Conservation (phyloP, 2,888 invertebrate genomes). For the Ethmia dodecea region DNA sequence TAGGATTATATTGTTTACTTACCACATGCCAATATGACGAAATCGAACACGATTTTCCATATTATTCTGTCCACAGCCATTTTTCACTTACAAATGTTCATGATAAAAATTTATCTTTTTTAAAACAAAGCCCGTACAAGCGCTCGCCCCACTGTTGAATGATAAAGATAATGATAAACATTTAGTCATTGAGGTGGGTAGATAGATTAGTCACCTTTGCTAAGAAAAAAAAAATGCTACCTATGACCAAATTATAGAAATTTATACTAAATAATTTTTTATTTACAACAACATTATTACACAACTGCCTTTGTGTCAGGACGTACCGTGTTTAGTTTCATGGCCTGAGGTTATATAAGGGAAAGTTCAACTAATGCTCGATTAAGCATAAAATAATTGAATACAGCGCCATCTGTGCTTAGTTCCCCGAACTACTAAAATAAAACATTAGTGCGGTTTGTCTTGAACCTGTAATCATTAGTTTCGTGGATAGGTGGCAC, state of each 20-base stretch:
- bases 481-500: neutral
- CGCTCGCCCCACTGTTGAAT: conserved; percentile 21
- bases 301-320: too few species aligned
- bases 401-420: conserved; percentile 25
- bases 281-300: too few species aligned
- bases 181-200: conserved; percentile 14
- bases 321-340: too few species aligned
- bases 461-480: too few species aligned
- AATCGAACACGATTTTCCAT: conserved; percentile 55
- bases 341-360: too few species aligned
- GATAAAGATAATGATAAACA: conserved; percentile 32
- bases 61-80: conserved; percentile 49
- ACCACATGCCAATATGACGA: conserved; percentile 48
- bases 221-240: neutral
- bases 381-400: conserved; percentile 1
- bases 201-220: conserved; percentile 5
- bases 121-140: too few species aligned
- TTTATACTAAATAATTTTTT: too few species aligned
- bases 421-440: neutral
- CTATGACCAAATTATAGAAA: too few species aligned
- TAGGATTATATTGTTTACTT: conserved; percentile 28
- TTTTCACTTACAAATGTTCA: conserved; percentile 15
- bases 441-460: too few species aligned
- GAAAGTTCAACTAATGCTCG: conserved; percentile 8
- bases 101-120: too few species aligned